Base-by-base conservation (phyloP, 2,888 invertebrate species). In the Aphodius sticticus region DNA sequence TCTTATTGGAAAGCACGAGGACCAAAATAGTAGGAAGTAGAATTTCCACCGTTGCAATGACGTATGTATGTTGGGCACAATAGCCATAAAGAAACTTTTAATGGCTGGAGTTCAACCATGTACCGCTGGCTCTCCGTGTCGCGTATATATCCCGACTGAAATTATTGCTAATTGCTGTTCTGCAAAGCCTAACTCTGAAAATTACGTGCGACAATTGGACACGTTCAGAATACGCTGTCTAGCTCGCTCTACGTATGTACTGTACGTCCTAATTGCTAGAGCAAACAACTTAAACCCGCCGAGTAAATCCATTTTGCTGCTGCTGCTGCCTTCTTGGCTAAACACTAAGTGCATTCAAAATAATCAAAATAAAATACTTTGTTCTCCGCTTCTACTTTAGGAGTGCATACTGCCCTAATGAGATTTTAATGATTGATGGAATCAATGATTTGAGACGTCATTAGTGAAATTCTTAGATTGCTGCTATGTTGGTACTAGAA, bases 131-230 rank as follows among this genome's bases (percentile, higher is more conserved):
- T 53, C 9, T 53, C 53, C 9, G 53, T 53, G 53, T 53, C 53
- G 0, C 53, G 53, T 53, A 53, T 53, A 53, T 53, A 53, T 53
- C 9, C 3, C 12, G 53, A 1, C 53, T 53, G 53, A 53, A 53
- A 53, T 53, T 53, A 53, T 53, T 53, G 53, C 53, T 53, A 53
- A 53, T 53, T 53, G 53, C 53, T 53, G 53, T 53, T 53, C 53
- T 2, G 53, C 53, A 53, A 53, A 53, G 53, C 53, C 53, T 53
- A 53, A 53, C 53, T 53, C 53, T 5, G 53, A 53, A 53, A 53
- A 53, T 53, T 53, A 53, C 53, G 53, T 53, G 53, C 53, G 53
- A 53, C 53, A 53, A 53, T 53, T 9, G 53, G 53, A 53, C 53
- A 53, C 53, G 53, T 53, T 53, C 12, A 5, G 53, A 53, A 5